Conservation (phyloP, 2,797 vertebrate genomes). For the Mormyrus proboscirostris region DNA sequence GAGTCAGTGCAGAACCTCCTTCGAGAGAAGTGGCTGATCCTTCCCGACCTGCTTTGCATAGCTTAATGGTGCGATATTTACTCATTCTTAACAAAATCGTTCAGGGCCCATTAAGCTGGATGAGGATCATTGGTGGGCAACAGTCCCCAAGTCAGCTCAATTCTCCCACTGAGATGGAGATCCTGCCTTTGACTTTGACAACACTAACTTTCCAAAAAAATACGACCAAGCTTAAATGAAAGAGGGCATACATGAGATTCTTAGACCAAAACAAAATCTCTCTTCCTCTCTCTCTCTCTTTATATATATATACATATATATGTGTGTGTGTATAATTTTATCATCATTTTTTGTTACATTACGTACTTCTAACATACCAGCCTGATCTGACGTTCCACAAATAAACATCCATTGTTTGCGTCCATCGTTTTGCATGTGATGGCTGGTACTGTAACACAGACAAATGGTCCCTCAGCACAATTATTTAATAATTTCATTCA, state of each 20-base stretch:
- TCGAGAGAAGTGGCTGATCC: neutral
- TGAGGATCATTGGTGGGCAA: neutral
- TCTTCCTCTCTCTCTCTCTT: neutral
- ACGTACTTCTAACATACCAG: neutral
- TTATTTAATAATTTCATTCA: neutral
- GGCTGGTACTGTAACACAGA: neutral
- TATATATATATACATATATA: too few species aligned
- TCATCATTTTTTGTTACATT: neutral
- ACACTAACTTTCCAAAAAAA: neutral
- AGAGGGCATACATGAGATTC: neutral
- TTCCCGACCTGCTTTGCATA: neutral
- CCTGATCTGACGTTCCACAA: neutral
- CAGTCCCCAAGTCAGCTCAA: neutral
- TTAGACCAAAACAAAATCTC: neutral
- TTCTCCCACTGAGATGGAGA: neutral
- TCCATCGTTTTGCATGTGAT: neutral
- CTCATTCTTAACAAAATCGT: neutral
- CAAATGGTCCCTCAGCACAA: neutral
- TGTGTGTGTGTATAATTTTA: neutral
- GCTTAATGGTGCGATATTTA: neutral
- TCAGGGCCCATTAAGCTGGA: neutral
- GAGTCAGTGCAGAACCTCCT: neutral
- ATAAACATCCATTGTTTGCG: neutral
- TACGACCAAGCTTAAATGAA: neutral
- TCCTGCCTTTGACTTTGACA: conserved; percentile 1